Percentiles rank a stretch among this genome's conserved stretches.
phyloP scores from a whole-genome alignment of 1,140 invertebrate genomes.

The Adoxophyes honmai region DNA sequence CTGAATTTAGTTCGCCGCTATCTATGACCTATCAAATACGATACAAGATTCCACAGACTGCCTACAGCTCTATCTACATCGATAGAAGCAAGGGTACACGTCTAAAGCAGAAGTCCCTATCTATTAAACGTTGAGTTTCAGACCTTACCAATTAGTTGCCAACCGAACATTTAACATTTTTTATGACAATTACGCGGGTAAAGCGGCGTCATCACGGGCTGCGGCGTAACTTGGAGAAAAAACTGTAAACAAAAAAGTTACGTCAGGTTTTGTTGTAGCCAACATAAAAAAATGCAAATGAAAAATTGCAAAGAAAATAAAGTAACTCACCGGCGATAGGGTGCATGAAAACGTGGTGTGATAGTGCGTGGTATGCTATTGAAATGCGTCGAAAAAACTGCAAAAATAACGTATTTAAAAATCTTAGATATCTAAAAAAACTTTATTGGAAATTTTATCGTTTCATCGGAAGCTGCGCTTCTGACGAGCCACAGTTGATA shows the following conservation, averaged over 20 bases:
- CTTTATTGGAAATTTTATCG: no score
- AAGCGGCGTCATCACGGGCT: slow-evolving; percentile 39
- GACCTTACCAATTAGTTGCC: no score
- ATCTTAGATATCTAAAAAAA: no score
- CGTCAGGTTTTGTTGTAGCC: neutral
- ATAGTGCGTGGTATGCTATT: neutral
- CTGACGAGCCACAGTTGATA: no score
- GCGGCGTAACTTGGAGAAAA: slow-evolving; percentile 66
- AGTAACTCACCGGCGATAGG: neutral
- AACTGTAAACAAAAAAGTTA: slow-evolving; percentile 39
- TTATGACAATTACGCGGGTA: neutral
- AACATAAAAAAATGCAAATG: neutral
- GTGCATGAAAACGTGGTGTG: slow-evolving; percentile 7
- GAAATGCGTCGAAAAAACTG: neutral
- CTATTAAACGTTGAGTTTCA: neutral
- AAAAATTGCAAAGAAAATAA: neutral
- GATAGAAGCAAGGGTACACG: slow-evolving; percentile 4
- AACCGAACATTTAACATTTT: no score
- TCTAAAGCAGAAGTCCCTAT: slow-evolving; percentile 11
- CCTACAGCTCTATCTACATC: no score
- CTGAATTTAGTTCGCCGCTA: no score
- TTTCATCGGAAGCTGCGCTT: no score
- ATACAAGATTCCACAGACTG: no score
- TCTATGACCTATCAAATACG: no score
- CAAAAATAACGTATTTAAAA: no score